Evolutionary conservation across 2,888 invertebrate species (phyloP).

Genomic region (Andrena camellia): DNA sequence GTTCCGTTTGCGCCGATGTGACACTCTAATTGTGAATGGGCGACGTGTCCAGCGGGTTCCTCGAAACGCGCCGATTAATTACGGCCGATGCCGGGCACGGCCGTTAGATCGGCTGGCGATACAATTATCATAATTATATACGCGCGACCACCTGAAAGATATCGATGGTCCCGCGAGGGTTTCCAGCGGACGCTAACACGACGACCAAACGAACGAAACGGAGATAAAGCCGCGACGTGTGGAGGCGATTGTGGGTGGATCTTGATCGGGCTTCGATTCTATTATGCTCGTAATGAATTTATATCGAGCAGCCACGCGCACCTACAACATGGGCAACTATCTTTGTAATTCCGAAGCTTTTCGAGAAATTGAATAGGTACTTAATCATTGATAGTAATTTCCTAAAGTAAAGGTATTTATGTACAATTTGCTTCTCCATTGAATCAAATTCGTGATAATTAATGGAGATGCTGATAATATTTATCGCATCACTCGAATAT

Average conservation of each 20-base stretch:
- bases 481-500: too few relatives aligned
- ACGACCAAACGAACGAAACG: conserved; percentile 35
- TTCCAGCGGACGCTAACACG: conserved; percentile 37
- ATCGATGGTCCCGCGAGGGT: conserved; percentile 52
- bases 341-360: neutral
- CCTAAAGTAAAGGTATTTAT: too few relatives aligned
- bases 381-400: too few relatives aligned
- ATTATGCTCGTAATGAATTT: conserved; percentile 35
- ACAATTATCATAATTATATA: conserved; percentile 66
- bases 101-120: conserved; percentile 45
- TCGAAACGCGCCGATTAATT: conserved; percentile 63
- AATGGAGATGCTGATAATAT: too few relatives aligned
- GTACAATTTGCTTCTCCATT: too few relatives aligned
- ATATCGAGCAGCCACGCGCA: conserved; percentile 1
- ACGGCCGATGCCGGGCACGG: conserved; percentile 14
- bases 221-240: neutral
- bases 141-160: conserved; percentile 50
- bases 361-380: neutral
- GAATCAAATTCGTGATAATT: too few relatives aligned
- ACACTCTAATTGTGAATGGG: conserved; percentile 53
- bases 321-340: neutral
- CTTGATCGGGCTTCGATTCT: conserved; percentile 26
- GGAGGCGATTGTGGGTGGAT: conserved; percentile 1
- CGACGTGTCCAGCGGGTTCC: conserved; percentile 51
- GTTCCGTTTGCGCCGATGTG: conserved; percentile 13